These are phyloP conservation scores for Catocala nupta DNA, from an alignment of 2,888 invertebrate species.

Conservation along the genomic window DNA sequence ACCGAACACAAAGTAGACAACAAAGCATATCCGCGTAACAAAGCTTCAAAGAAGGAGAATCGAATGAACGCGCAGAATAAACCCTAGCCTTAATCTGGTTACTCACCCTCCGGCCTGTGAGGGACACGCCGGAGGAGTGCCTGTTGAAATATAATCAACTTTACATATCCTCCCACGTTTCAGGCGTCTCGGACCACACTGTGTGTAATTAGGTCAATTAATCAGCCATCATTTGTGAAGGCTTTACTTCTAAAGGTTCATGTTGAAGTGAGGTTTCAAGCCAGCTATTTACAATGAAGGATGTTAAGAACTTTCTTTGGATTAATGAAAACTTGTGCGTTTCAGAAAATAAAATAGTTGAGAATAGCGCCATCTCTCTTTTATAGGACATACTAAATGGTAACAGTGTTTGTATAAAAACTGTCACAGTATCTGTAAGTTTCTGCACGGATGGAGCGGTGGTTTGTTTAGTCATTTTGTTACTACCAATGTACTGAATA, in stretches of 20 bases:
- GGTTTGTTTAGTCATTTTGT: too few species aligned
- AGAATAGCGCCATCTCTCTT: too few species aligned
- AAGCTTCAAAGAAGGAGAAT: constrained; percentile 24
- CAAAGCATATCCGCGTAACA: constrained; percentile 12
- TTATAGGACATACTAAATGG: too few species aligned
- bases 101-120: constrained; percentile 25
- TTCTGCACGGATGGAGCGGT: too few species aligned
- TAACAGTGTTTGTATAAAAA: too few species aligned
- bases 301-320: too few species aligned
- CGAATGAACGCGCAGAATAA: constrained; percentile 37
- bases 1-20: neutral
- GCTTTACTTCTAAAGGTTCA: neutral
- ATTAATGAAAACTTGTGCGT: too few species aligned
- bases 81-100: constrained; percentile 50
- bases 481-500: too few species aligned
- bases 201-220: constrained; percentile 24
- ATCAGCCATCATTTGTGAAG: constrained; percentile 6
- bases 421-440: too few species aligned
- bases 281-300: too few species aligned
- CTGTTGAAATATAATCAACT: constrained; percentile 48
- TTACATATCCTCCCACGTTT: constrained; percentile 12
- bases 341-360: too few species aligned
- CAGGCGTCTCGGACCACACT: constrained; percentile 5
- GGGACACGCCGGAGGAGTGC: constrained; percentile 35
- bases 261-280: neutral